Evolutionary conservation across 2,797 vertebrate genomes (phyloP).

Genomic region (Chanos chanos): DNA sequence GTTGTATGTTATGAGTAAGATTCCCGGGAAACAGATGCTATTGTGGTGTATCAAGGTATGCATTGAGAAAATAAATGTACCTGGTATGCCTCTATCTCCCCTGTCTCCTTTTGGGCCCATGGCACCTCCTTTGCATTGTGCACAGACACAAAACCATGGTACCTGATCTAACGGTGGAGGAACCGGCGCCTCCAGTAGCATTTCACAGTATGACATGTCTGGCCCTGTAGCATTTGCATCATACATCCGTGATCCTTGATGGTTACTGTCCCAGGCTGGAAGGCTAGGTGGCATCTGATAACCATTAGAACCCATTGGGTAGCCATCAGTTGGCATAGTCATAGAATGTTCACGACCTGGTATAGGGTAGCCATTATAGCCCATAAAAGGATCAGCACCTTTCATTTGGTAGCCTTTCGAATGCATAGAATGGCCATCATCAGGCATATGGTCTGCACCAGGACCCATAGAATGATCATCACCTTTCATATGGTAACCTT

Average conservation of each 20-base stretch:
- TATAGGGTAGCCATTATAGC: too few species aligned
- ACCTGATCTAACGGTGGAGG: constrained; percentile 51
- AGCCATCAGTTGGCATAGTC: background rate
- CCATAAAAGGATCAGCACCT: too few species aligned
- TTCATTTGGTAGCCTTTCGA: background rate
- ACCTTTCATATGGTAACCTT: too few species aligned
- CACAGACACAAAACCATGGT: constrained; percentile 66
- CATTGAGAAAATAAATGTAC: too few species aligned
- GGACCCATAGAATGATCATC: background rate
- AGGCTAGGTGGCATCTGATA: background rate
- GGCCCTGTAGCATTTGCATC: background rate
- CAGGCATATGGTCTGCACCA: too few species aligned
- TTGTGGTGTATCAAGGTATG: too few species aligned
- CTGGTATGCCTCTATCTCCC: constrained; percentile 62
- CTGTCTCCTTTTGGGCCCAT: constrained; percentile 61
- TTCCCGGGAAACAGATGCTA: too few species aligned
- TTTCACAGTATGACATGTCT: constrained; percentile 52
- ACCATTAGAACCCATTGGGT: background rate
- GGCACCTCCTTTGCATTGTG: constrained; percentile 55
- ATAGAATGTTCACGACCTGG: too few species aligned
- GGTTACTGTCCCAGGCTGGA: background rate
- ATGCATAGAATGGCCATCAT: too few species aligned
- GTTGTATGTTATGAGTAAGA: too few species aligned
- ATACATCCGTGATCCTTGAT: background rate
- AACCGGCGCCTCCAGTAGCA: constrained; percentile 50